Conservation (phyloP, 2,113 vertebrate species). For the Indri indri region DNA sequence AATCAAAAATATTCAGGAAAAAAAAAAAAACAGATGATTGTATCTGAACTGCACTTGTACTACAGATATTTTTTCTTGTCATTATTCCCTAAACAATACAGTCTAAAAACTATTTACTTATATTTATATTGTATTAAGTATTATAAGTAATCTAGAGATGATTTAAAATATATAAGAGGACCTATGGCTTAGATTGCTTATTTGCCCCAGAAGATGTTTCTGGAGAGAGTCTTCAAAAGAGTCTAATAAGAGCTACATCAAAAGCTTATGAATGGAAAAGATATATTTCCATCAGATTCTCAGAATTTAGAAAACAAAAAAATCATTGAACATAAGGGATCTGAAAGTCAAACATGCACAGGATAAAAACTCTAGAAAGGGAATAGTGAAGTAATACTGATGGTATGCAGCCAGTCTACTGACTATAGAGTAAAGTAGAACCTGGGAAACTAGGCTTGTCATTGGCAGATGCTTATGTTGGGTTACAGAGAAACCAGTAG, state of each 20-base stretch:
- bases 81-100: background rate
- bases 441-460: background rate
- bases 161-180: too few relatives aligned
- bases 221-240: background rate
- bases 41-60: background rate
- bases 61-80: background rate
- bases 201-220: background rate
- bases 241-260: background rate
- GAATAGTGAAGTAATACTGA: background rate
- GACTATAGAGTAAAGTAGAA: background rate
- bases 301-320: background rate
- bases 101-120: too few relatives aligned
- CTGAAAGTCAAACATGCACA: background rate
- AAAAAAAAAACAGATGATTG: background rate
- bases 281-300: background rate
- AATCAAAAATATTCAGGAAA: background rate
- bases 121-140: too few relatives aligned
- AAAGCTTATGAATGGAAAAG: background rate
- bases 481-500: background rate
- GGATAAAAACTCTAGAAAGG: background rate
- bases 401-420: background rate
- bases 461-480: background rate
- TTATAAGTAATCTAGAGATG: too few relatives aligned
- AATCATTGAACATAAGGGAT: background rate
- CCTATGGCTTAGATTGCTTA: background rate